Evolutionary conservation across 2,797 vertebrate species (phyloP).

Genomic region (Micromesistius poutassou): DNA sequence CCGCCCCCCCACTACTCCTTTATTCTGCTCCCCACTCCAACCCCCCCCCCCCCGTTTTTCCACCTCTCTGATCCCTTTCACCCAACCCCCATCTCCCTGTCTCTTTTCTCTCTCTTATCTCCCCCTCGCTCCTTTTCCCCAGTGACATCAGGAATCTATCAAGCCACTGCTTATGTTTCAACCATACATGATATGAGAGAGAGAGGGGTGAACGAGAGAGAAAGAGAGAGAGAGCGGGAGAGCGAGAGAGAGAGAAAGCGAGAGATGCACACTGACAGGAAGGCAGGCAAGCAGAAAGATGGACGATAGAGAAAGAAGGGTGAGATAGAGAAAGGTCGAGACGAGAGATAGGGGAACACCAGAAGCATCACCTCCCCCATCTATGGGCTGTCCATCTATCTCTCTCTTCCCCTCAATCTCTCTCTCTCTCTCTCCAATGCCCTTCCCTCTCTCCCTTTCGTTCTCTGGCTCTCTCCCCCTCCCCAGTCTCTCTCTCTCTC

Average conservation of each 20-base stretch:
- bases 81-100: not conserved
- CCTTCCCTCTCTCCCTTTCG: not conserved
- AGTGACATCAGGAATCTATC: conserved; percentile 45
- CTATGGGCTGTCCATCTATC: conserved; percentile 27
- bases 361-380: conserved; percentile 17
- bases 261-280: not conserved
- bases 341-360: conserved; percentile 35
- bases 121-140: conserved; percentile 15
- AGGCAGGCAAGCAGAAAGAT: not conserved
- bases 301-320: conserved; percentile 17
- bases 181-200: not conserved
- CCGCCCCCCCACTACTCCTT: conserved; percentile 30
- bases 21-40: not conserved
- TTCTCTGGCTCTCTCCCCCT: not conserved
- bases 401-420: conserved; percentile 14
- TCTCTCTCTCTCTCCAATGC: not conserved
- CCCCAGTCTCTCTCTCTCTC: too few relatives aligned
- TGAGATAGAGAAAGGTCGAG: conserved; percentile 15
- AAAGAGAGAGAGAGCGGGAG: not conserved
- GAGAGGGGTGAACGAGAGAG: conserved; percentile 27
- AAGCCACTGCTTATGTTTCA: conserved; percentile 26
- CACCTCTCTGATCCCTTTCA: not conserved
- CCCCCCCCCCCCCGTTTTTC: conserved; percentile 9
- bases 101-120: not conserved
- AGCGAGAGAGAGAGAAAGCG: too few relatives aligned